A percentile compares a stretch with the other conserved stretches of the same genome.
phyloP scores from a whole-genome alignment of 53 echinoderm and acorn worm species.

The Echinarachnius parma region DNA sequence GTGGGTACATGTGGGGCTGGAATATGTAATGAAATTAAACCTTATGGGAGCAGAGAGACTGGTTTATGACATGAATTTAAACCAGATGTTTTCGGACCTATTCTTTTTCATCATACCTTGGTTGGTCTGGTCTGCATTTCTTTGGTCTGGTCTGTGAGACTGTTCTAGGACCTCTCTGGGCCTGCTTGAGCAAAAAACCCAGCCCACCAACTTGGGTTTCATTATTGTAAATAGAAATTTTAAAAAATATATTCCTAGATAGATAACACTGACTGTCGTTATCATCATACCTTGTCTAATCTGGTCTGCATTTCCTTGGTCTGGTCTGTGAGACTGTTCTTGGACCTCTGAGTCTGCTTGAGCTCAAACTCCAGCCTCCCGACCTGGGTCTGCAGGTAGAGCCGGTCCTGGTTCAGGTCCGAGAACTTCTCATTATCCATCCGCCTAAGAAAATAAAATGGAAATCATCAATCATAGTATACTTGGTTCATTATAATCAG shows the following conservation, averaged over 20 bases:
- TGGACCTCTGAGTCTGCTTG: conserved; percentile 49
- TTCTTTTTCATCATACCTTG: conserved; percentile 69
- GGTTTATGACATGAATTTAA: no score
- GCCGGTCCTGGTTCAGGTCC: conserved; percentile 78
- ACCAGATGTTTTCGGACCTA: no score
- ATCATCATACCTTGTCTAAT: conserved; percentile 70
- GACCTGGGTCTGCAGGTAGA: conserved; percentile 80
- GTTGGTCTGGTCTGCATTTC: conserved; percentile 62
- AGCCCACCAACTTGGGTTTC: conserved; percentile 79
- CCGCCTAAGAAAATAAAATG: no score
- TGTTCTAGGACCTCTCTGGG: conserved; percentile 35
- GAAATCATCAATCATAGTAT: no score
- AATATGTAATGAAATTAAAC: no score
- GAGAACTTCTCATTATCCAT: conserved; percentile 76
- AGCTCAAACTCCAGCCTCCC: conserved; percentile 75
- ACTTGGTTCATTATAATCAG: no score
- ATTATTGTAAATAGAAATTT: no score
- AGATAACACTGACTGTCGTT: no score
- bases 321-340: conserved; percentile 44
- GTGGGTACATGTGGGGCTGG: no score
- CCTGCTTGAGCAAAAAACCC: conserved; percentile 68
- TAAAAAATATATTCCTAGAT: no score
- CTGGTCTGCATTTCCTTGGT: conserved; percentile 61
- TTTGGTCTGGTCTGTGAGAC: conserved; percentile 51
- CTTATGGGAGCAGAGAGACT: no score